Percentiles rank a stretch among this genome's conserved stretches.
These are phyloP conservation scores for Seira musarum DNA, from an alignment of 2,888 invertebrate species.

Conservation along the genomic window DNA sequence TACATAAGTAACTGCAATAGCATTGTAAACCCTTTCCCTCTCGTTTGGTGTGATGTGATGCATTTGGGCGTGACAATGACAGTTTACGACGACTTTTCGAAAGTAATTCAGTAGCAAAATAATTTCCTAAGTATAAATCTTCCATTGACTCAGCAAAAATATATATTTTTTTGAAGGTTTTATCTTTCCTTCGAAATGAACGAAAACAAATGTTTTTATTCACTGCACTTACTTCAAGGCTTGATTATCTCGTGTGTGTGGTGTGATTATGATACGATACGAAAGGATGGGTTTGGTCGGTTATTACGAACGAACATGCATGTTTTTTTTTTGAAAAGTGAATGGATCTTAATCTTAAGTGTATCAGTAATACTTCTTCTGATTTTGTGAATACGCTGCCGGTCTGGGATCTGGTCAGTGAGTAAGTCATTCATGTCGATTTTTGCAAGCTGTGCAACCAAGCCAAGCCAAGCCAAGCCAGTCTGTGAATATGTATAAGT, in stretches of 20 bases:
- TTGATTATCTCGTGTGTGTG: background rate
- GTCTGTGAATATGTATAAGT: too few species aligned
- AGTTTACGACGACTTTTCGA: background rate
- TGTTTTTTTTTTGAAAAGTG: background rate
- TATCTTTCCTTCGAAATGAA: background rate
- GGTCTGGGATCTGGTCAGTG: too few species aligned
- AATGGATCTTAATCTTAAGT: background rate
- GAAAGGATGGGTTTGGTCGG: background rate
- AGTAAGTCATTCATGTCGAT: background rate
- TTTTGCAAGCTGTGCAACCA: too few species aligned
- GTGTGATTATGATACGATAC: background rate
- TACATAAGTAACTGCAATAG: too few species aligned
- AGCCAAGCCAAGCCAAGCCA: too few species aligned
- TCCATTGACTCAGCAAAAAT: background rate
- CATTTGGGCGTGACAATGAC: slow-evolving; percentile 6
- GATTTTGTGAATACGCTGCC: background rate
- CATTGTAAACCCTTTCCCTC: too few species aligned
- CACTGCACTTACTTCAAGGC: background rate
- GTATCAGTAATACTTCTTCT: background rate
- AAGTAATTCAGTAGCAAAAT: slow-evolving; percentile 6
- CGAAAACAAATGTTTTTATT: background rate
- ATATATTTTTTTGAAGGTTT: slow-evolving; percentile 4
- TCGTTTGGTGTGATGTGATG: too few species aligned
- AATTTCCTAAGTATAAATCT: background rate
- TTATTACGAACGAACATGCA: too few species aligned